Evolutionary conservation across 1,140 invertebrate species (phyloP).

Genomic region (Monomorium pharaonis): DNA sequence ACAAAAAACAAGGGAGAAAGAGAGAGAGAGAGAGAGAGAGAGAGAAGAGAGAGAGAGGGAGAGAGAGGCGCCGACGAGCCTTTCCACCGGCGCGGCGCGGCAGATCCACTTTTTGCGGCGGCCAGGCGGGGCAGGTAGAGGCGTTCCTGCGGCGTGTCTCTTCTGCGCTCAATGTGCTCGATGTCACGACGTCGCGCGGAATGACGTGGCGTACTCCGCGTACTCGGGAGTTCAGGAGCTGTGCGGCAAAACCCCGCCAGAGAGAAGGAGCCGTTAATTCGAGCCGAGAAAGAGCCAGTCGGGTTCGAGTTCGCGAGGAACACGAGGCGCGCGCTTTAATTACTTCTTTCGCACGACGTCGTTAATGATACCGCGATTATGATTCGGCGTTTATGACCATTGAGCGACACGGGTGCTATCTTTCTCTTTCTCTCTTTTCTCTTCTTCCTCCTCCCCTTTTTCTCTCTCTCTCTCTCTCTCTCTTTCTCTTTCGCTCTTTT

Average conservation of each 20-base stretch:
- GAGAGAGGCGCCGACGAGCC: constrained; percentile 42
- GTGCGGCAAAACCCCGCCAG: constrained; percentile 11
- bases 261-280: constrained; percentile 40
- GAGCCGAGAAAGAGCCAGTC: constrained; percentile 17
- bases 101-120: constrained; percentile 42
- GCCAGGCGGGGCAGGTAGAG: constrained; percentile 45
- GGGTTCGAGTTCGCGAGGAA: constrained; percentile 1
- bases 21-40: background rate
- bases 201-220: constrained; percentile 22
- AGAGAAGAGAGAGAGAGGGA: background rate
- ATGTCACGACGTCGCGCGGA: constrained; percentile 32
- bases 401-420: background rate
- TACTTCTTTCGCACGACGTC: constrained; percentile 53
- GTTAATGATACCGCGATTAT: constrained; percentile 54
- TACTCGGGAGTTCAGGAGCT: too few relatives aligned
- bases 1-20: background rate
- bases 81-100: constrained; percentile 25
- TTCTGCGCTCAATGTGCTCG: constrained; percentile 6
- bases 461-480: background rate
- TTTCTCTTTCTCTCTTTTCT: background rate
- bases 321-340: constrained; percentile 50
- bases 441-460: too few relatives aligned
- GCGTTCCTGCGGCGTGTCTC: constrained; percentile 44
- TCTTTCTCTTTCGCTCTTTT: too few relatives aligned
- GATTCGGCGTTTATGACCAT: constrained; percentile 46